phyloP scores from a whole-genome alignment of 2,797 vertebrate species.

The Diceros bicornis region DNA sequence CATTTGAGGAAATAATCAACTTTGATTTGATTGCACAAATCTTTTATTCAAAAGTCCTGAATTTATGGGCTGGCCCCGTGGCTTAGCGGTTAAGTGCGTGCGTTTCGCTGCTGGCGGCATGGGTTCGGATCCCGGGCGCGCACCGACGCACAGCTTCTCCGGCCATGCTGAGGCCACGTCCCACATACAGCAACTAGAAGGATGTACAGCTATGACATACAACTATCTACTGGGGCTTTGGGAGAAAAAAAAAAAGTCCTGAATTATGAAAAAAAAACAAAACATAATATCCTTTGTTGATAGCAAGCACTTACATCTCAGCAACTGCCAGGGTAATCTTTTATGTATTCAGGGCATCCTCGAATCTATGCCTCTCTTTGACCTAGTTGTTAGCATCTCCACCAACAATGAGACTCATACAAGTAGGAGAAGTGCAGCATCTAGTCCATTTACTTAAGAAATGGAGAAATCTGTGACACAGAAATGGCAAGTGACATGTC shows the following conservation, averaged over 20 bases:
- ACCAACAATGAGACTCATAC: background rate
- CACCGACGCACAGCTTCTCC: too few relatives aligned
- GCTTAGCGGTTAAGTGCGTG: too few relatives aligned
- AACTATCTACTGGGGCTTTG: too few relatives aligned
- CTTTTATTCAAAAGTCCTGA: constrained; percentile 32
- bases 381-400: background rate
- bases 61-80: too few relatives aligned
- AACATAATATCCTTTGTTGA: background rate
- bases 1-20: constrained; percentile 50
- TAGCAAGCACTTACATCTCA: background rate
- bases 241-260: background rate
- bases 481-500: background rate
- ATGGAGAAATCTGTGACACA: background rate
- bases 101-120: too few relatives aligned
- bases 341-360: background rate
- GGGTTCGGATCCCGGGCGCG: too few relatives aligned
- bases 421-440: background rate
- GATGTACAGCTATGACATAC: too few relatives aligned
- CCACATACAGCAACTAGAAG: too few relatives aligned
- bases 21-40: constrained; percentile 43
- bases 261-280: background rate
- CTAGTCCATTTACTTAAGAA: constrained; percentile 16
- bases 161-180: too few relatives aligned
- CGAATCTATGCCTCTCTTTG: background rate
- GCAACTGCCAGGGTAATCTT: constrained; percentile 1